phyloP scores from a whole-genome alignment of 2,888 invertebrate species.

The Torymus tubicola region DNA sequence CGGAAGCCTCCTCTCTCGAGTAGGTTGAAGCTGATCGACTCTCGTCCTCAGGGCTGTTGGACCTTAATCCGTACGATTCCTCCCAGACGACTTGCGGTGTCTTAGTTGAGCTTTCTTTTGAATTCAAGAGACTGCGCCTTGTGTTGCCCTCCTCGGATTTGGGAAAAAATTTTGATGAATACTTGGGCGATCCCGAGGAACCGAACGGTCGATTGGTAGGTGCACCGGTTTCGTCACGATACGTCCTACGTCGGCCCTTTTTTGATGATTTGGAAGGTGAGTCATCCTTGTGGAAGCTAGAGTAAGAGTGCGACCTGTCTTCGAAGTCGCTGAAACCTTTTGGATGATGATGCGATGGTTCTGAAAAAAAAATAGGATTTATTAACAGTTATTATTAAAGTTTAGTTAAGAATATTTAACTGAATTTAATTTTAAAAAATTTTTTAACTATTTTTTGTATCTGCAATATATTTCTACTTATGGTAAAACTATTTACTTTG shows the following conservation, averaged over 20 bases:
- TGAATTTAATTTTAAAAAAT: no score
- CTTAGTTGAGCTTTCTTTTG: background rate
- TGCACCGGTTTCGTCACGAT: constrained; percentile 43
- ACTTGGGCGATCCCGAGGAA: background rate
- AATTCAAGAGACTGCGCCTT: background rate
- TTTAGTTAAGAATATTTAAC: no score
- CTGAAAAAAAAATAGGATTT: constrained; percentile 11
- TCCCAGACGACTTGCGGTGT: constrained; percentile 22
- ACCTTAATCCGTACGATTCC: constrained; percentile 29
- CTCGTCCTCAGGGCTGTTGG: background rate
- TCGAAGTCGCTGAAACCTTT: background rate
- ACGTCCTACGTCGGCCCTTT: constrained; percentile 12
- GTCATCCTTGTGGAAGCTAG: background rate
- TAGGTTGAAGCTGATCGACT: background rate
- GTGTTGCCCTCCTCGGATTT: background rate
- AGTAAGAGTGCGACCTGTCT: background rate
- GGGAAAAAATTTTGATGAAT: no score
- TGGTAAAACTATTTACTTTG: no score
- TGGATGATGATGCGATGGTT: background rate
- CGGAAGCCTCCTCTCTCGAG: constrained; percentile 29
- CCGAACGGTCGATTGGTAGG: background rate
- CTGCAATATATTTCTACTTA: no score
- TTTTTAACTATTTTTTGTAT: no score
- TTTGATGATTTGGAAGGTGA: background rate
- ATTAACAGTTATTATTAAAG: no score